Evolutionary conservation across 2,888 invertebrate species (phyloP).

Genomic region (Crioceris asparagi): DNA sequence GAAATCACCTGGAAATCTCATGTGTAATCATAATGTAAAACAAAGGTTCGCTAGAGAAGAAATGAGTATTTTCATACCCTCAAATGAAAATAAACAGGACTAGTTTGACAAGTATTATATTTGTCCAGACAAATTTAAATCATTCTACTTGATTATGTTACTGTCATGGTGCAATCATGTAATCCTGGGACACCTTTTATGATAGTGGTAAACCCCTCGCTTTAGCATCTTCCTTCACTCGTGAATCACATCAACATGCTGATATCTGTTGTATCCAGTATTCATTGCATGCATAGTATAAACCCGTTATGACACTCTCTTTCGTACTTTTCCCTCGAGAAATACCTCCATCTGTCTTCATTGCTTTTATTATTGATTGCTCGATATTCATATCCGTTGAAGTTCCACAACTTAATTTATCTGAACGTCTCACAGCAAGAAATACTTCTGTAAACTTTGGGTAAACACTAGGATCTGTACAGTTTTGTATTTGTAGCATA

Average conservation of each 20-base stretch:
- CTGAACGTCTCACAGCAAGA: slow-evolving; percentile 29
- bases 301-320: slow-evolving; percentile 32
- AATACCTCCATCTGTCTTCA: slow-evolving; percentile 34
- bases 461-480: slow-evolving; percentile 21
- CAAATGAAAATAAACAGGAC: too few species aligned
- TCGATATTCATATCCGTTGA: slow-evolving; percentile 33
- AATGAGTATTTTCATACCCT: too few species aligned
- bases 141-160: too few species aligned
- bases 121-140: too few species aligned
- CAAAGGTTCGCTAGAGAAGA: too few species aligned
- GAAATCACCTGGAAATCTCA: too few species aligned
- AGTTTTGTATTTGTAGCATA: slow-evolving; percentile 14
- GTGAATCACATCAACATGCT: slow-evolving; percentile 28
- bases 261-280: slow-evolving; percentile 24
- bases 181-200: too few species aligned
- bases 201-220: too few species aligned
- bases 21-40: too few species aligned
- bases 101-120: too few species aligned
- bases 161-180: too few species aligned
- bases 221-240: slow-evolving; percentile 24
- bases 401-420: slow-evolving; percentile 34
- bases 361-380: slow-evolving; percentile 25
- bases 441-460: slow-evolving; percentile 28
- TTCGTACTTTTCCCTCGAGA: slow-evolving; percentile 32
- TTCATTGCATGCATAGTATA: slow-evolving; percentile 26